Evolutionary conservation across 1,140 invertebrate species (phyloP).

Genomic region (Cotesia chilonis): DNA sequence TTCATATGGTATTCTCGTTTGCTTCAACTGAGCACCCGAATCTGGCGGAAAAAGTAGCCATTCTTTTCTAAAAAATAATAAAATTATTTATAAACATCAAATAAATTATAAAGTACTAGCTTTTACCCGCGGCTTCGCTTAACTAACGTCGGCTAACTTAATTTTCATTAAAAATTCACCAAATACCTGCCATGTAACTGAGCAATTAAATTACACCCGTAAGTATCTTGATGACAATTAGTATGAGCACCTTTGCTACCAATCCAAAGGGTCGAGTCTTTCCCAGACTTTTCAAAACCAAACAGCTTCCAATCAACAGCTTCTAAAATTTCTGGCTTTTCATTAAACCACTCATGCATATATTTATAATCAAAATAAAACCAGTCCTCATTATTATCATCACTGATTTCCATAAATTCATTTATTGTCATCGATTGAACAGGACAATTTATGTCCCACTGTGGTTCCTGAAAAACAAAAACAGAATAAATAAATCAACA

Average conservation of each 20-base stretch:
- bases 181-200: constrained; percentile 84
- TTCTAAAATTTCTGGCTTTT: constrained; percentile 69
- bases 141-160: background rate
- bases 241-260: constrained; percentile 89
- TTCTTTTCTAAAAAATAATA: constrained; percentile 75
- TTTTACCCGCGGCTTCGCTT: too few species aligned
- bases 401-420: constrained; percentile 69
- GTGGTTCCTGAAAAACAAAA: constrained; percentile 67
- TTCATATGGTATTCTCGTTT: constrained; percentile 93
- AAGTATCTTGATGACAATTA: constrained; percentile 93
- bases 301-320: constrained; percentile 79
- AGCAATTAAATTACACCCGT: constrained; percentile 91
- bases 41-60: constrained; percentile 93
- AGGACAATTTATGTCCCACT: constrained; percentile 78
- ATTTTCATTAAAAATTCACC: background rate
- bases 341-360: constrained; percentile 74
- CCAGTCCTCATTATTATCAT: constrained; percentile 66
- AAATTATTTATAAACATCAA: constrained; percentile 22
- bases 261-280: constrained; percentile 88
- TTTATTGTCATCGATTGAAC: constrained; percentile 68
- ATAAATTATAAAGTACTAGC: constrained; percentile 2
- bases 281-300: constrained; percentile 77
- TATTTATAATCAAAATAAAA: constrained; percentile 89
- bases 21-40: constrained; percentile 72
- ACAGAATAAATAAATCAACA: constrained; percentile 23